phyloP scores from a whole-genome alignment of 2,797 vertebrate genomes.

The Spea hammondii region DNA sequence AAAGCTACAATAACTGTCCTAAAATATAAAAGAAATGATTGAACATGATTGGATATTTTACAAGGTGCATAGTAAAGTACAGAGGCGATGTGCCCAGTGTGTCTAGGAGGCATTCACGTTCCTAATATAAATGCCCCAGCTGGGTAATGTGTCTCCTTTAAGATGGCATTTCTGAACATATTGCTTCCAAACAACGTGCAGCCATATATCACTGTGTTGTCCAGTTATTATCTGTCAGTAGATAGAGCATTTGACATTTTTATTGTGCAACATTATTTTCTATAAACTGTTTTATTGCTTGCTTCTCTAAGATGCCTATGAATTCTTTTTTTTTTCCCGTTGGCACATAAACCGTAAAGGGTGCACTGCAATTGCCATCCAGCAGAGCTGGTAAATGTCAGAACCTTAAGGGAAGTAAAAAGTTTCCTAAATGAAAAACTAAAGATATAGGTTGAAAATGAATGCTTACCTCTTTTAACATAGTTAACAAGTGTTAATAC shows the following conservation, averaged over 20 bases:
- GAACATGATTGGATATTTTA: not conserved
- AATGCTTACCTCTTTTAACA: no score
- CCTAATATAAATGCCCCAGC: slow-evolving; percentile 35
- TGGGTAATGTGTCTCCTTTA: slow-evolving; percentile 39
- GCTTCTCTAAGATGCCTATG: slow-evolving; percentile 23
- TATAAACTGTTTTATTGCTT: slow-evolving; percentile 44
- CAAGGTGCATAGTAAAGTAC: not conserved
- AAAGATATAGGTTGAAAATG: no score
- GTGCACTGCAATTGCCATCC: slow-evolving; percentile 3
- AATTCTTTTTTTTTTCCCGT: slow-evolving; percentile 3
- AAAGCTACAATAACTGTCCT: no score
- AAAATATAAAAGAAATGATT: no score
- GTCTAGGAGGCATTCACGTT: slow-evolving; percentile 10
- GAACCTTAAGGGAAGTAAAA: slow-evolving; percentile 2
- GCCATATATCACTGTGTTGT: slow-evolving; percentile 45
- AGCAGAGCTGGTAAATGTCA: not conserved
- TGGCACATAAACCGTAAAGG: slow-evolving; percentile 6
- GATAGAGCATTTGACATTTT: slow-evolving; percentile 49
- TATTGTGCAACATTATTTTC: slow-evolving; percentile 48
- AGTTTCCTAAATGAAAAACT: no score
- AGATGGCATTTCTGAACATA: slow-evolving; percentile 34
- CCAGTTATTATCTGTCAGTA: slow-evolving; percentile 48
- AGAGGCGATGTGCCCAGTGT: not conserved
- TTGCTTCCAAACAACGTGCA: slow-evolving; percentile 40
- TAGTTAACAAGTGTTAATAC: no score